Percentiles rank a stretch among this genome's conserved stretches.
phyloP scores from a whole-genome alignment of 2,888 invertebrate genomes.

The Stenchaetothrips biformis region DNA sequence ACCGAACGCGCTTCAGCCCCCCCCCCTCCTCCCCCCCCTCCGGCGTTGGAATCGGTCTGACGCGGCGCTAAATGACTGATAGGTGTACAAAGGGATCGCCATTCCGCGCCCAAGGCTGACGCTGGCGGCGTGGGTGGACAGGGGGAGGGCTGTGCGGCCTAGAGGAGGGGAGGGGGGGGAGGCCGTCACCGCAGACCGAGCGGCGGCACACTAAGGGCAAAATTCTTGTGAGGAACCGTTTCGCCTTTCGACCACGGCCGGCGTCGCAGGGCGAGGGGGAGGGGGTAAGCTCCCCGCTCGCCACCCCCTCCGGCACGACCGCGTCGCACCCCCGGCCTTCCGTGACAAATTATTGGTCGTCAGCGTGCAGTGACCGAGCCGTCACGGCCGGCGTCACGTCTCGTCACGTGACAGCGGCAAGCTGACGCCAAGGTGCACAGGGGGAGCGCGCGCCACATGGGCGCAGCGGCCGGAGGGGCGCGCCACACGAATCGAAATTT shows the following conservation, averaged over 20 bases:
- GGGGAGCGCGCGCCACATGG: background rate
- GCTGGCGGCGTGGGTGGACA: background rate
- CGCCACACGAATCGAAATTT: background rate
- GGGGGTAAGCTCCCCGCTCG: no score
- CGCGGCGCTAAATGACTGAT: constrained; percentile 16
- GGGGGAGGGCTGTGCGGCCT: no score
- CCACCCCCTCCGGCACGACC: background rate
- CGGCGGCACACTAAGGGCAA: no score
- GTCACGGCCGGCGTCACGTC: constrained; percentile 1
- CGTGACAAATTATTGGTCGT: constrained; percentile 4
- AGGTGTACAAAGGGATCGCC: constrained; percentile 13
- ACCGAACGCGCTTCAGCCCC: background rate
- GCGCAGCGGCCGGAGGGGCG: background rate
- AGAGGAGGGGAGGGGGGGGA: no score
- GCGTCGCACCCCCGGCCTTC: background rate
- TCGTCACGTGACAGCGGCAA: background rate
- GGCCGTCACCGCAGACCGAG: no score
- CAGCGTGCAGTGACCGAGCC: background rate
- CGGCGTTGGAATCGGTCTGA: constrained; percentile 14
- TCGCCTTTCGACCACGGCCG: no score
- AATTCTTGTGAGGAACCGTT: no score
- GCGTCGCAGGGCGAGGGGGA: no score
- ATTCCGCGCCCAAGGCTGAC: background rate
- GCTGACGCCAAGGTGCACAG: background rate
- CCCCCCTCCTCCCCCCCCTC: no score